Evolutionary conservation across 2,113 vertebrate species (phyloP), one percentile per base, ranked within the genome.

Genomic region (Forbesichthys papilliferus): DNA sequence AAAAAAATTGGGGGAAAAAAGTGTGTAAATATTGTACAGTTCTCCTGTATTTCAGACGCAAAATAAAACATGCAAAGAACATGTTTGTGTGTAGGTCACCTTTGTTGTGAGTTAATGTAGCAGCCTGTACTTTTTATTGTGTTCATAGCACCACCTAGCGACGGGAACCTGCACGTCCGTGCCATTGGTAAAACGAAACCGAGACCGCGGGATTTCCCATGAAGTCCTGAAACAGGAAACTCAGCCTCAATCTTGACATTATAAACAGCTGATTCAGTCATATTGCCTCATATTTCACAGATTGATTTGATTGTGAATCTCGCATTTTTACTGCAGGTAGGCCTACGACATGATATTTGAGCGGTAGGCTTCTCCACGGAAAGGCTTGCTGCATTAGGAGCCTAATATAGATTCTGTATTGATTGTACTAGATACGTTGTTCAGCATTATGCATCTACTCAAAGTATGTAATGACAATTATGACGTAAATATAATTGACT

Each of bases 21-120:
- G 77, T 66, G 69, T 93, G 93, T 93, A 93, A 92, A 93, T 93
- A 93, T 77, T 93, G 93, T 93, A 93, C 90, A 93, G 93, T 91
- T 93, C 90, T 91, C 89, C 91, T 93, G 92, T 93, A 93, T 93
- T 93, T 93, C 92, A 93, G 86, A 93, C 93, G 92, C 90, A 84
- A 87, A 92, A 93, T 93, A 93, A 93, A 93, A 92, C 81, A 88
- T 86, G 87, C 89, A 86, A 92, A 91, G 84, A 91, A 81, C 90
- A 88, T 69, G 4, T 9, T 64, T 34, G 70, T 77, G 46, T 61
- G 20, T 16, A n/a, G n/a, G n/a, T 48, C 46, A 3, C 5, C 9
- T 4, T 47, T 16, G 11, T n/a, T n/a, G 13, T 14, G 10, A n/a
- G 13, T 14, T 42, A 11, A 14, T 33, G 11, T 33, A 12, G 58